Conservation (phyloP, 2,888 invertebrate species). For the Acronicta leporina region DNA sequence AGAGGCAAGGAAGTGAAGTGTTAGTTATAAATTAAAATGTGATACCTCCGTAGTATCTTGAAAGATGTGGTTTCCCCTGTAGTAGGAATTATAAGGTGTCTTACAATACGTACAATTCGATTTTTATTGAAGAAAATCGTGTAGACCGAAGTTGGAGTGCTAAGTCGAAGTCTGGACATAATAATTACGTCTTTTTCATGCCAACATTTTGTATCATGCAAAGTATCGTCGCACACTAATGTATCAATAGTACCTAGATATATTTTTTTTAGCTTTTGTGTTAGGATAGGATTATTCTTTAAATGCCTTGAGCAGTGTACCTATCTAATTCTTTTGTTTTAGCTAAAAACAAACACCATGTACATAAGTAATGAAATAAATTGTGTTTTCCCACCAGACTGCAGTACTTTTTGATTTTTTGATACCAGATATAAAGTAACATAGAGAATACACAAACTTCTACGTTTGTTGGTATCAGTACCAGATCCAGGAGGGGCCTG, state of each 20-base stretch:
- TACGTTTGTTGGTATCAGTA: too few relatives aligned
- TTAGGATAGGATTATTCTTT: conserved; percentile 60
- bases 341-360: conserved; percentile 79
- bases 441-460: too few relatives aligned
- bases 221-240: conserved; percentile 73
- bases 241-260: conserved; percentile 68
- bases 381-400: conserved; percentile 82
- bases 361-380: conserved; percentile 84
- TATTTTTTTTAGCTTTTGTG: conserved; percentile 73
- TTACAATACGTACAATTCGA: conserved; percentile 46
- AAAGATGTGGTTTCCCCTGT: conserved; percentile 64
- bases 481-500: too few relatives aligned
- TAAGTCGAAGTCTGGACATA: conserved; percentile 42
- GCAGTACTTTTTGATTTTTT: conserved; percentile 37
- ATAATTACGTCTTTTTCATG: conserved; percentile 59
- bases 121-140: conserved; percentile 40
- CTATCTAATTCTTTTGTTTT: conserved; percentile 76
- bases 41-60: conserved; percentile 73
- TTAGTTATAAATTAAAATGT: conserved; percentile 74
- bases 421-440: conserved; percentile 9
- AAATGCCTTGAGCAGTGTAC: conserved; percentile 69
- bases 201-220: conserved; percentile 74
- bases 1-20: conserved; percentile 44
- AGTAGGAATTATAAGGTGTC: conserved; percentile 64
- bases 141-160: conserved; percentile 28